phyloP scores from a whole-genome alignment of 2,797 vertebrate species.

The Peromyscus aztecus region DNA sequence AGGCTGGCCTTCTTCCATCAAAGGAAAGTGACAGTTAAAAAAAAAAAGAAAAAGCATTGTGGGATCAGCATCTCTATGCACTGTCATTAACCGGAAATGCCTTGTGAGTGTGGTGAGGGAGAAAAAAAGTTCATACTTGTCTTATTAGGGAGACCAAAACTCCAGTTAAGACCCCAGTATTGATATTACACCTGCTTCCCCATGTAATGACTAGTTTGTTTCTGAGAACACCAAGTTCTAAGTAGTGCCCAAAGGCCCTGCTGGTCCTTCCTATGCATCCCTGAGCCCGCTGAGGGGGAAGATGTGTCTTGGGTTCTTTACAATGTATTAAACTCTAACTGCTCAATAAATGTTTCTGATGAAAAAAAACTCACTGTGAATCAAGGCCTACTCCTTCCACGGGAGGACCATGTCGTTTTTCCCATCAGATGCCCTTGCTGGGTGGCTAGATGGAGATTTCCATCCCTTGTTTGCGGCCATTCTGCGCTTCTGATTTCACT shows the following conservation, averaged over 20 bases:
- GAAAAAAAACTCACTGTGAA: background rate
- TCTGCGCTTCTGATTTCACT: background rate
- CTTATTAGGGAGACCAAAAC: background rate
- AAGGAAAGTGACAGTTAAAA: background rate
- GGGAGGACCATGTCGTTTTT: background rate
- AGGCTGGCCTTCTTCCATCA: slow-evolving; percentile 7
- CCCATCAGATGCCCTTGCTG: background rate
- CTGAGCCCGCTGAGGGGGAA: background rate
- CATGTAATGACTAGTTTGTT: background rate
- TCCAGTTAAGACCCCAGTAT: background rate
- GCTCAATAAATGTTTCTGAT: slow-evolving; percentile 63
- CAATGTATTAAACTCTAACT: slow-evolving; percentile 31
- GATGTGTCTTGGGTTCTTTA: background rate
- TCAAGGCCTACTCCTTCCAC: slow-evolving; percentile 37
- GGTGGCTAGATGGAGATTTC: background rate
- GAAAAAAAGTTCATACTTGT: background rate
- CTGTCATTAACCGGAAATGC: background rate
- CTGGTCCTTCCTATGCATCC: background rate
- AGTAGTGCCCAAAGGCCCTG: background rate
- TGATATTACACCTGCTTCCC: slow-evolving; percentile 20
- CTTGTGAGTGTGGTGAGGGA: background rate
- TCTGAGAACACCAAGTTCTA: background rate
- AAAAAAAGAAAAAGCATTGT: background rate
- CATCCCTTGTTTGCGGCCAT: background rate
- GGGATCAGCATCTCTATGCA: background rate